These are phyloP conservation scores for Bombus balteatus DNA, from an alignment of 1,140 invertebrate genomes.

Conservation along the genomic window DNA sequence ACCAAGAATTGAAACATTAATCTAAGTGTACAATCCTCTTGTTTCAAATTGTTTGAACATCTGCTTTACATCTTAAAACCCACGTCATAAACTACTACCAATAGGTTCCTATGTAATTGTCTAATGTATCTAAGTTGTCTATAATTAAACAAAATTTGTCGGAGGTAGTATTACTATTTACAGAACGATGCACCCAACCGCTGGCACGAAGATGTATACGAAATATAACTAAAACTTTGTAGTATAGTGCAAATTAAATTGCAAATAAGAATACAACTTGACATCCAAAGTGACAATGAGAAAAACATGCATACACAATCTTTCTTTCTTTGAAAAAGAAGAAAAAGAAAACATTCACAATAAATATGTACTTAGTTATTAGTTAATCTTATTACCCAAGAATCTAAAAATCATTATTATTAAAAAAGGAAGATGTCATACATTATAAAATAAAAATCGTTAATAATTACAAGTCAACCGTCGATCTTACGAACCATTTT, in stretches of 20 bases:
- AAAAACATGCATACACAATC: background rate
- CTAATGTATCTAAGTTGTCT: background rate
- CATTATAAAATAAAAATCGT: background rate
- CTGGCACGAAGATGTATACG: background rate
- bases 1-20: background rate
- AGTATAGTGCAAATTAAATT: background rate
- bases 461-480: background rate
- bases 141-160: too few relatives aligned
- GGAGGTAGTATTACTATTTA: background rate
- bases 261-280: background rate
- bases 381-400: background rate
- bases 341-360: background rate
- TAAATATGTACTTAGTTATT: too few relatives aligned
- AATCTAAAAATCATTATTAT: background rate
- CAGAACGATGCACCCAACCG: background rate
- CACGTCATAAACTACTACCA: background rate
- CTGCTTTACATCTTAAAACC: background rate
- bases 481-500: background rate
- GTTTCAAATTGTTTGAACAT: background rate
- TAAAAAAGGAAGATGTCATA: too few relatives aligned
- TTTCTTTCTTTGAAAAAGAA: background rate
- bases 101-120: background rate
- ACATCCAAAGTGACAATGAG: background rate
- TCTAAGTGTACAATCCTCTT: background rate
- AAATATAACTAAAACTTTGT: background rate